Base-by-base conservation (phyloP, 64 coral and sea anemone species). In the Dendrophyllia cribrosa region DNA sequence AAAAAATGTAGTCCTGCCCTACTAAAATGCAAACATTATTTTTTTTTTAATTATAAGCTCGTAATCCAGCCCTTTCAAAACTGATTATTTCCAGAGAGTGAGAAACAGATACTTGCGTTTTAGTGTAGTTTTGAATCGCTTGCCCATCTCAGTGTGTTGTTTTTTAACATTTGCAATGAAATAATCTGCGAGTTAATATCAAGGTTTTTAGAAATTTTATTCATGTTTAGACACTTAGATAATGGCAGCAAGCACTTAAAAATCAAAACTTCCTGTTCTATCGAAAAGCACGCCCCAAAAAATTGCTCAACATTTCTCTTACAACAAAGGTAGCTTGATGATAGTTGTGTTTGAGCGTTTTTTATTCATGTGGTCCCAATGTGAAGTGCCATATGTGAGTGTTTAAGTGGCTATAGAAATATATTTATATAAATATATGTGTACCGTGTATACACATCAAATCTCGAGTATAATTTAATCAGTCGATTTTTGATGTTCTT, bases 301-400 rank as follows among this genome's bases (percentile, higher is more conserved):
- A 20, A 22, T 76, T 50, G 74, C 20, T 51, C 17, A 43, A 19
- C 59, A 34, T 62, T 82, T 82, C 3, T 59, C 2, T 19, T 45
- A 43, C 4, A 63, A 46, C 10, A 9, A 77, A n/a, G 15, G 45
- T 22, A 17, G 14, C 50, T 66, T 17, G 23, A 50, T 21, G 62
- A 61, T 53, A 21, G n/a, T 59, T 59, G 13, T 60, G 23, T 79
- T 58, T 43, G 12, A 43, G 13, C 25, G 62, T 47, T 46, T 49
- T 67, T 82, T 10, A 44, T 82, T 49, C 19, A 67, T 84, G 20
- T 51, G 72, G 12, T 9, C 68, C 80, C 44, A 11, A 67, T 67
- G 80, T 68, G 66, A 84, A 84, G 60, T 84, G 80, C 65, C 64
- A 14, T 69, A 84, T 51, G 20, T 17, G 62, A 68, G 80, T 84